Evolutionary conservation across 2,113 vertebrate genomes (phyloP).

Genomic region (Anguilla rostrata): DNA sequence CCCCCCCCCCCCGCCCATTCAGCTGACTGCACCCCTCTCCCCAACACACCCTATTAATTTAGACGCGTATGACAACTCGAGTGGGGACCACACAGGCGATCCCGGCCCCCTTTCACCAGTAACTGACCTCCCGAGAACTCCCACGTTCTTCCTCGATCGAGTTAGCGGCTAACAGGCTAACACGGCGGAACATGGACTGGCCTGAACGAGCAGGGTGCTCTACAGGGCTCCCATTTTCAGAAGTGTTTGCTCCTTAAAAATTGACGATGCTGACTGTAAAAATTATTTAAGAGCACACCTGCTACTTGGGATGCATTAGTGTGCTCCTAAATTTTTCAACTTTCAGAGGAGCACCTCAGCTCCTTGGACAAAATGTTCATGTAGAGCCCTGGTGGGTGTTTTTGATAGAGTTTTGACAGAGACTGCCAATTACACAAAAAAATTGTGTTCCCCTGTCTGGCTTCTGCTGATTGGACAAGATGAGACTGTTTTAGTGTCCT

Average conservation of each 20-base stretch:
- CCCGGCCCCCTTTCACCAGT: background rate
- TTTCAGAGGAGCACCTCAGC: too few species aligned
- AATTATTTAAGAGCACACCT: too few species aligned
- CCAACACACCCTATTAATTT: background rate
- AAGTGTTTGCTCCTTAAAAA: too few species aligned
- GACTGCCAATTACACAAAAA: background rate
- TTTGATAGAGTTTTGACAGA: background rate
- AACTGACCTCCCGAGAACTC: constrained; percentile 2
- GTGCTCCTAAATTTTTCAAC: too few species aligned
- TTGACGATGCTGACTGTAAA: too few species aligned
- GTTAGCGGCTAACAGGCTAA: constrained; percentile 19
- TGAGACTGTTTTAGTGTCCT: too few species aligned
- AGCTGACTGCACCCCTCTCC: background rate
- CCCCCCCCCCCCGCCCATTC: background rate
- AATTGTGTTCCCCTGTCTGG: background rate
- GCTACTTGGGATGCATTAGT: too few species aligned
- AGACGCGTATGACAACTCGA: background rate
- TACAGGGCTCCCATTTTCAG: too few species aligned
- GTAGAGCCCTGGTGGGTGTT: background rate
- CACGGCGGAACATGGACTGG: constrained; percentile 11
- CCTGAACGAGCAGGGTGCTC: background rate
- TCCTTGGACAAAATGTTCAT: too few species aligned
- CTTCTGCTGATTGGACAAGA: too few species aligned
- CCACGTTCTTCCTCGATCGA: constrained; percentile 12
- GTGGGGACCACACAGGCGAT: background rate